Base-by-base conservation (phyloP, 2,797 vertebrate genomes). In the Leucoraja ocellata region DNA sequence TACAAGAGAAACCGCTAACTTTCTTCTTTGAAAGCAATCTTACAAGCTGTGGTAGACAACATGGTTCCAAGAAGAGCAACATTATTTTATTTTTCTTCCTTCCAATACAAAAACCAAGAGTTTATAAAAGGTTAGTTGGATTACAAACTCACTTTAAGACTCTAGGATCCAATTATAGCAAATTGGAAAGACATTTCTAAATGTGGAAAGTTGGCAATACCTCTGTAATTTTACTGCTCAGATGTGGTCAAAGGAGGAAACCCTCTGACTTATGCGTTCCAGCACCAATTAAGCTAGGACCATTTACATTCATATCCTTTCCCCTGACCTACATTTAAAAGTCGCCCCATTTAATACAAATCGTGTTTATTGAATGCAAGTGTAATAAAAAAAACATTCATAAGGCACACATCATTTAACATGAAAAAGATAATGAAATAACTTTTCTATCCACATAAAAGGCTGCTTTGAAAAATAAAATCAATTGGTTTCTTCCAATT, bases 161-260 rank as follows among this genome's bases (percentile, higher is more conserved):
- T 54, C 21, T 74, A 65, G 2, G 21, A 91, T 73, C 32, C 32
- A 91, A 91, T 73, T 74, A 73, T 73, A 32, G 18, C 21, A 21
- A 71, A 71, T 73, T 74, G 71, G 71, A 91, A 91, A 91, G 68
- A 54, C 1, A 2, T 76, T 92, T 76, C 90, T 54, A 92, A 92
- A 92, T 76, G 36, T 54, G 90, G 71, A 76, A 92, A 76, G 71
- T 91, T 91, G 90, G 90, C 90, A 92, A 21, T 58, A 25, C 73
- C 36, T 76, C 90, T 92, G 71, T 92, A 46, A 92, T 92, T 92
- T 76, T 92, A 23, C 46, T 14, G 23, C 32, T 76, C 25, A 76
- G 90, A 92, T 92, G 90, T 58, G 90, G 90, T 76, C 46, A 92
- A 7, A 76, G 90, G 14, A 92, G 68, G 65, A 92, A 92, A 92